Percentiles rank a stretch among this genome's conserved stretches.
phyloP scores from a whole-genome alignment of 2,113 vertebrate genomes.

The Otolemur garnettii region DNA sequence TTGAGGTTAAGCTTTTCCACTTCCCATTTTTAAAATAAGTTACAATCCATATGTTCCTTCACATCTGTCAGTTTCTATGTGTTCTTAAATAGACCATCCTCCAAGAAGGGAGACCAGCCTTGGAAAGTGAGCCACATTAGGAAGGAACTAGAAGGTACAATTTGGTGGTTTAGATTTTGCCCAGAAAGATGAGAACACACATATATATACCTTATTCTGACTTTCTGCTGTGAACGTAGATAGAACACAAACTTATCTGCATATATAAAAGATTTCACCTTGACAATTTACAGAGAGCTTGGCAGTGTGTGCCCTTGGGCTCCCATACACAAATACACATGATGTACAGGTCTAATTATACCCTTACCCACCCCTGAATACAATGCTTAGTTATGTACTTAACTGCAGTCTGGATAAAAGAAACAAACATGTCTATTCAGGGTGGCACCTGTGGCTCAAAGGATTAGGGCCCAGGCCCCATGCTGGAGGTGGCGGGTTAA shows the following conservation, averaged over 20 bases:
- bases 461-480: too few species aligned
- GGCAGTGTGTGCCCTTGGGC: too few species aligned
- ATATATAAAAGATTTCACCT: background rate
- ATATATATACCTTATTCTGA: background rate
- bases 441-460: too few species aligned
- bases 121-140: background rate
- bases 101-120: background rate
- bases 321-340: background rate
- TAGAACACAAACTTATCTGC: background rate
- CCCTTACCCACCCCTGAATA: too few species aligned
- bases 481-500: too few species aligned
- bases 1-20: background rate
- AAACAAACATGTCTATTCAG: too few species aligned
- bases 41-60: background rate
- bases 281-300: background rate
- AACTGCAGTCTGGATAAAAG: background rate
- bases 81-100: background rate
- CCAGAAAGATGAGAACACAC: background rate
- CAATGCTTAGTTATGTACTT: background rate
- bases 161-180: background rate
- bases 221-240: background rate
- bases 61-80: background rate
- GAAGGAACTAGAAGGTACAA: background rate
- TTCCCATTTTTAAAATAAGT: conserved; percentile 22
- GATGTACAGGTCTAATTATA: background rate